Evolutionary conservation across 92 coral and sea anemone species (phyloP).

Genomic region (Scolanthus callimorphus): DNA sequence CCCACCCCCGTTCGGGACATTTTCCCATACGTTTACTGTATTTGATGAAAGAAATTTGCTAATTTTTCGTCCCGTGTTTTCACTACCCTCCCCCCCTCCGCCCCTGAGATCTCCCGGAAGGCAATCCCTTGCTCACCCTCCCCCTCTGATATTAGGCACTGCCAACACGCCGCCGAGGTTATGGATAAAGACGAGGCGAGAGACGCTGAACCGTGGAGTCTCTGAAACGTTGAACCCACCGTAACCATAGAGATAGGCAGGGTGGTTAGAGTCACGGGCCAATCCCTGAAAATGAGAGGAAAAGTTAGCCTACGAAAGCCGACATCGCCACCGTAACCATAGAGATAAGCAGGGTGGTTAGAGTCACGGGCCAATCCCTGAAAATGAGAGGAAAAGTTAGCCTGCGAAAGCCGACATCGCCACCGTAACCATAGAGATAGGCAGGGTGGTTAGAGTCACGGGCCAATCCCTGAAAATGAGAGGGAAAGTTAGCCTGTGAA

Average conservation of each 20-base stretch:
- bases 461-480: too few relatives aligned
- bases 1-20: too few relatives aligned
- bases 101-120: too few relatives aligned
- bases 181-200: slow-evolving; percentile 81
- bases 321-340: slow-evolving; percentile 98
- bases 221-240: slow-evolving; percentile 95
- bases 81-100: too few relatives aligned
- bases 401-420: too few relatives aligned
- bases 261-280: slow-evolving; percentile 74
- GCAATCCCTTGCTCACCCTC: slow-evolving; percentile 91
- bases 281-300: slow-evolving; percentile 56
- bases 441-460: too few relatives aligned
- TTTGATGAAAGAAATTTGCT: too few relatives aligned
- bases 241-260: slow-evolving; percentile 85
- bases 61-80: too few relatives aligned
- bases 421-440: too few relatives aligned
- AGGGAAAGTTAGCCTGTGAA: too few relatives aligned
- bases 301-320: too few relatives aligned
- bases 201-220: slow-evolving; percentile 91
- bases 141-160: slow-evolving; percentile 93
- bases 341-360: slow-evolving; percentile 79
- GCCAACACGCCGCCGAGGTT: slow-evolving; percentile 93
- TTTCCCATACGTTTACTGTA: too few relatives aligned
- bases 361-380: slow-evolving; percentile 82
- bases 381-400: not conserved